Conservation (phyloP, 2,888 invertebrate genomes). For the Argynnis bischoffii region DNA sequence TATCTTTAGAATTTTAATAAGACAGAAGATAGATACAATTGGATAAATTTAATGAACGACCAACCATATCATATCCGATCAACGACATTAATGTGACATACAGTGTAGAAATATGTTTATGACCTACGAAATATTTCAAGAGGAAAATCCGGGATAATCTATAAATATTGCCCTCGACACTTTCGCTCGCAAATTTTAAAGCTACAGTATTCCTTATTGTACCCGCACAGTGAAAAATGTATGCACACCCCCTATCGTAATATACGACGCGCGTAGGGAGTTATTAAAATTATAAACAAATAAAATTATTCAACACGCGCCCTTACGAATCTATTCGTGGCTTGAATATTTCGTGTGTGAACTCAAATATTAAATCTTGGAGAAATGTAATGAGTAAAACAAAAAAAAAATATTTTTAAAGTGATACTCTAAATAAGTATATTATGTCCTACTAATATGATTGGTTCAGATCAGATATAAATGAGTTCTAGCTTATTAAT, state of each 20-base stretch:
- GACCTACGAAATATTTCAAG: constrained; percentile 64
- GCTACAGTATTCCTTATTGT: constrained; percentile 78
- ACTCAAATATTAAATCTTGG: constrained; percentile 34
- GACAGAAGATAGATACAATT: background rate
- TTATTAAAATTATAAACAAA: constrained; percentile 82
- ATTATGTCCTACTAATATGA: too few species aligned
- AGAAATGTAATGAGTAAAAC: too few species aligned
- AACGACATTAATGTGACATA: constrained; percentile 34
- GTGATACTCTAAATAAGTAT: too few species aligned
- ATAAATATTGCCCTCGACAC: constrained; percentile 72
- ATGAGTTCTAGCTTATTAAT: too few species aligned
- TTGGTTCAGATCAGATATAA: too few species aligned
- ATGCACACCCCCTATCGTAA: constrained; percentile 64
- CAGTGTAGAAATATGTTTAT: constrained; percentile 58
- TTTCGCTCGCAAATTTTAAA: constrained; percentile 67
- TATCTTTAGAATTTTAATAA: too few species aligned
- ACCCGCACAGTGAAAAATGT: constrained; percentile 68
- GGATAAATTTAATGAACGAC: too few species aligned
- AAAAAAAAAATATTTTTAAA: too few species aligned
- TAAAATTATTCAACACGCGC: constrained; percentile 75
- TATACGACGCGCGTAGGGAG: constrained; percentile 64
- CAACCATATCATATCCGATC: constrained; percentile 24
- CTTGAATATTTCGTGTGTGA: constrained; percentile 60
- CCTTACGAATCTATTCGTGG: constrained; percentile 57
- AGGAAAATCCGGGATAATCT: constrained; percentile 76